These are phyloP conservation scores for Trichoplusia ni DNA, from an alignment of 1,140 invertebrate genomes.

Conservation along the genomic window DNA sequence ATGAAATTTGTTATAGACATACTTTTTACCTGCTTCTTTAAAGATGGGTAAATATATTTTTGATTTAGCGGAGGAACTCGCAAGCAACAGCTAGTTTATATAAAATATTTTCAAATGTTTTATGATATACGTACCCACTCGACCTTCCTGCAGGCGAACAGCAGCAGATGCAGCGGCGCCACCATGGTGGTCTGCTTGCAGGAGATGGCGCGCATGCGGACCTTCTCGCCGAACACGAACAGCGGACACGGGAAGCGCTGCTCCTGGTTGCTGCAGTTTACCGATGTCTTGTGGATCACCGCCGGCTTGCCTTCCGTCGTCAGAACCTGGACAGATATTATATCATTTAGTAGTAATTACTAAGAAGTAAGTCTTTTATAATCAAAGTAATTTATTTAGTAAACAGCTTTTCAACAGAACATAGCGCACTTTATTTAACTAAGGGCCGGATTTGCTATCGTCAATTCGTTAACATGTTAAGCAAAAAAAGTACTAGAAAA, in stretches of 20 bases:
- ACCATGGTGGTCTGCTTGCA: conserved; percentile 99
- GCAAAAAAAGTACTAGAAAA: too few relatives aligned
- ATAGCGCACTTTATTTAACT: too few relatives aligned
- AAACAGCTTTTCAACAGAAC: too few relatives aligned
- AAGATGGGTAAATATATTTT: neutral
- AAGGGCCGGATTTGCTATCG: too few relatives aligned
- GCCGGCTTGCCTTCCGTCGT: conserved; percentile 97
- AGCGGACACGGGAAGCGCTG: conserved; percentile 95
- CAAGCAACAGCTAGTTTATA: neutral
- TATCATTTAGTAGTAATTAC: neutral
- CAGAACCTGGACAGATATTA: conserved; percentile 84
- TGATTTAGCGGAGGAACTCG: neutral
- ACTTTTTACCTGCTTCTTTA: neutral
- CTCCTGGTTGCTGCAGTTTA: conserved; percentile 94
- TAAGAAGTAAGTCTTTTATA: neutral
- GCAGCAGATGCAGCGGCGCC: conserved; percentile 94
- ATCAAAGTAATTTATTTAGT: neutral
- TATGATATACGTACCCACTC: conserved; percentile 84
- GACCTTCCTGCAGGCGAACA: conserved; percentile 95
- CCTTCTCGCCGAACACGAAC: conserved; percentile 99
- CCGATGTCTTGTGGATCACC: conserved; percentile 97
- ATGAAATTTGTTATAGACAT: too few relatives aligned
- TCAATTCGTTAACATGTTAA: too few relatives aligned
- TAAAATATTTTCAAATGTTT: neutral
- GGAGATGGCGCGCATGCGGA: conserved; percentile 96